phyloP scores from a whole-genome alignment of 2,113 vertebrate genomes.

The Anoplopoma fimbria region DNA sequence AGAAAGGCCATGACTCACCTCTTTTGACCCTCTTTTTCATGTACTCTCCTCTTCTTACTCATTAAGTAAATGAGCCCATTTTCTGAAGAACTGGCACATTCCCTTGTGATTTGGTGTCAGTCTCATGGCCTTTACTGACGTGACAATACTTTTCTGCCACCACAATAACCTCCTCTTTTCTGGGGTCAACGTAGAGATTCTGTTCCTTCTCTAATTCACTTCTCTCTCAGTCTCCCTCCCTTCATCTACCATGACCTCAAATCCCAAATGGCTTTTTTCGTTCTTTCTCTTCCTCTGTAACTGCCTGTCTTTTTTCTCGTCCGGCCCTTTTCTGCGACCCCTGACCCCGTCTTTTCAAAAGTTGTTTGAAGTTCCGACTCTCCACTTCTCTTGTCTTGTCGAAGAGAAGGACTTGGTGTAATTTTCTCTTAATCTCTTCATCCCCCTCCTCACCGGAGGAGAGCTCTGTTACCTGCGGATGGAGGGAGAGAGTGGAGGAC shows the following conservation, averaged over 20 bases:
- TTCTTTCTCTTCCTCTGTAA: constrained; percentile 27
- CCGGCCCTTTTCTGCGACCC: constrained; percentile 56
- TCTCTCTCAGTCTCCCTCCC: constrained; percentile 28
- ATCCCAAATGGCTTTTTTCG: constrained; percentile 56
- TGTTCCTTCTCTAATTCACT: constrained; percentile 61
- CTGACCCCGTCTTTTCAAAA: constrained; percentile 67
- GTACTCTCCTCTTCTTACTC: background rate
- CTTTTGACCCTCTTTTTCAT: background rate
- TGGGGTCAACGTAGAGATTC: constrained; percentile 46
- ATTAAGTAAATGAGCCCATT: constrained; percentile 10
- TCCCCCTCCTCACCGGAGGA: constrained; percentile 53
- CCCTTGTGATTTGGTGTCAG: background rate
- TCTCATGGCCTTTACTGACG: constrained; percentile 7
- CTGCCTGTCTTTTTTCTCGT: constrained; percentile 44
- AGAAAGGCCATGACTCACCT: background rate
- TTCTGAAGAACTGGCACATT: background rate
- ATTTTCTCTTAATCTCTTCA: constrained; percentile 81
- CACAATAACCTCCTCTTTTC: constrained; percentile 32
- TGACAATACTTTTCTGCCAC: constrained; percentile 24
- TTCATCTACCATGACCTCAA: constrained; percentile 65
- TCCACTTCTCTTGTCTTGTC: constrained; percentile 69
- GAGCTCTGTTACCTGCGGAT: constrained; percentile 65
- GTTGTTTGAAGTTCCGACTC: constrained; percentile 74
- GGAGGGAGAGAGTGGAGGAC: constrained; percentile 2
- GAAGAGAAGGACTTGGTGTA: constrained; percentile 66